Conservation (phyloP, 1,140 invertebrate species). For the Bombus haemorrhoidalis region DNA sequence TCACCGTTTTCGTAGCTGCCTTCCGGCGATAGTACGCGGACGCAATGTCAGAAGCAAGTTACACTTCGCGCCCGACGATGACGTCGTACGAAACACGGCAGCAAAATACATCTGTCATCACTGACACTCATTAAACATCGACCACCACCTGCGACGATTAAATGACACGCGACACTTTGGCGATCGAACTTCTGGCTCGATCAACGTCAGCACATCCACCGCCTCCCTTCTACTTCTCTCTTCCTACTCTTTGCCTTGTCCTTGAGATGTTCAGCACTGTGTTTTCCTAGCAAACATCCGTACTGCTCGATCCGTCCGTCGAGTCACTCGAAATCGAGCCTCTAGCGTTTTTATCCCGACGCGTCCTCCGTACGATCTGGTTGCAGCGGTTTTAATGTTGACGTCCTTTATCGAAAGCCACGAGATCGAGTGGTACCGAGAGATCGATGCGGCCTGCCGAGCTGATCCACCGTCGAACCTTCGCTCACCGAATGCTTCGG, state of each 20-base stretch:
- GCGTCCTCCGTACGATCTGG: background rate
- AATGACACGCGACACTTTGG: too few species aligned
- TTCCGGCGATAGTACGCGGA: background rate
- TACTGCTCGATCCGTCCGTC: background rate
- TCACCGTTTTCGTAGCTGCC: slow-evolving; percentile 5
- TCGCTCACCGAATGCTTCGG: slow-evolving; percentile 52
- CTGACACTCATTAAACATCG: slow-evolving; percentile 71
- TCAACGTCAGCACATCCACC: background rate
- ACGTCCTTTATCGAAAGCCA: background rate
- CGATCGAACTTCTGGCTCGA: slow-evolving; percentile 10
- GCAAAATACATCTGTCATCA: slow-evolving; percentile 75
- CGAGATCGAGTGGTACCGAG: background rate
- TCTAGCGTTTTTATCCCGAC: background rate
- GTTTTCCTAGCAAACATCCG: background rate
- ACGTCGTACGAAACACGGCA: slow-evolving; percentile 48
- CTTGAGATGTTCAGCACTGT: background rate
- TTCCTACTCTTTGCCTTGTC: too few species aligned
- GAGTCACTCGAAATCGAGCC: background rate
- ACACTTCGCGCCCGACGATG: slow-evolving; percentile 36
- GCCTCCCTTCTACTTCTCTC: background rate
- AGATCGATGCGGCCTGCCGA: slow-evolving; percentile 16
- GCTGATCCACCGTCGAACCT: slow-evolving; percentile 39
- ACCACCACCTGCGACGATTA: slow-evolving; percentile 37
- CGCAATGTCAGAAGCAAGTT: slow-evolving; percentile 14
- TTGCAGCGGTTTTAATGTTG: too few species aligned